Conservation (phyloP, 2,888 invertebrate genomes). For the Dynastes tityus region DNA sequence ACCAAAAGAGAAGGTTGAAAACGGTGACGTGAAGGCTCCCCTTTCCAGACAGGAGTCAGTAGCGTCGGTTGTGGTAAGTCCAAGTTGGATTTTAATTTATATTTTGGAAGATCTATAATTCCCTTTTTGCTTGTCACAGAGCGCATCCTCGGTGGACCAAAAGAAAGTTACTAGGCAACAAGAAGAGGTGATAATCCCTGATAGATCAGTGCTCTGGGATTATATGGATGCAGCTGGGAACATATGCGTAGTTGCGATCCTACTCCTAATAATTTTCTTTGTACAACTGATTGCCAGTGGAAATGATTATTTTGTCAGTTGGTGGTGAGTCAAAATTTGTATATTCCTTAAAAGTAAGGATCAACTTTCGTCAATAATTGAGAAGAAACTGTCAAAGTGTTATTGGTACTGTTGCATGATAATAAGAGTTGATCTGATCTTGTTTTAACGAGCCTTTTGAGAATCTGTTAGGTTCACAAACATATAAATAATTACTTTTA, state of each 20-base stretch:
- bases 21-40: constrained; percentile 49
- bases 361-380: too few relatives aligned
- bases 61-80: constrained; percentile 57
- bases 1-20: constrained; percentile 60
- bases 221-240: constrained; percentile 56
- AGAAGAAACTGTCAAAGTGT: too few relatives aligned
- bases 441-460: too few relatives aligned
- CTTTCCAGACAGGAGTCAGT: constrained; percentile 57
- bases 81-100: not conserved
- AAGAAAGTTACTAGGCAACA: constrained; percentile 55
- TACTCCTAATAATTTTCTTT: constrained; percentile 49
- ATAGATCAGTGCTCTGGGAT: constrained; percentile 50
- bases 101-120: not conserved
- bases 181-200: constrained; percentile 53
- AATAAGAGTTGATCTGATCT: too few relatives aligned
- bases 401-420: too few relatives aligned
- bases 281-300: constrained; percentile 55
- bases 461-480: not conserved
- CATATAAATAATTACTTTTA: constrained; percentile 46
- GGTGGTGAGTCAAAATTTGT: constrained; percentile 51
- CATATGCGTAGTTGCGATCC: constrained; percentile 50
- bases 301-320: constrained; percentile 57
- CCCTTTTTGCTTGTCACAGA: constrained; percentile 50
- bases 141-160: constrained; percentile 55
- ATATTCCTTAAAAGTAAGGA: not conserved